Evolutionary conservation across 2,797 vertebrate species (phyloP), one percentile per base, ranked within the genome.

Genomic region (Channa striata): DNA sequence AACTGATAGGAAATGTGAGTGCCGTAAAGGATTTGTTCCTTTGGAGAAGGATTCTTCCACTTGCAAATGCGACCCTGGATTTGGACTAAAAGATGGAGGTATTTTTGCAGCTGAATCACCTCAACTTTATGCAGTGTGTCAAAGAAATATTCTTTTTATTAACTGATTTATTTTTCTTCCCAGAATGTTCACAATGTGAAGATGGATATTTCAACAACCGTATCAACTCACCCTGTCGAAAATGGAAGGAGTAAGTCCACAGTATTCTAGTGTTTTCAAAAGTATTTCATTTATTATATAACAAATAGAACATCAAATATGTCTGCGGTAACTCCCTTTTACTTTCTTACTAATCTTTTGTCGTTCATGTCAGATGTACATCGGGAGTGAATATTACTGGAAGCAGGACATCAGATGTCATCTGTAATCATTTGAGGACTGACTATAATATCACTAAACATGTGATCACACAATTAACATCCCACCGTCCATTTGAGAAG

Each of bases 201-300:
- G 0, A 47, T 0, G 92, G 90, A 34, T 85, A 53, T 77, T 93
- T 89, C 72, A 89, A 6, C 58, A 1, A 6, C 4, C 0, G 0
- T 0, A 0, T 6, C 0, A 5, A 86, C 59, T n/a, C 37, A 0
- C 0, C 0, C 1, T 94, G 93, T 72, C 1, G 19, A 43, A 64
- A 75, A 77, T 89, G 83, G 91, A 91, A 42, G 57, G 19, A 76
- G 93, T 94, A 91, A 8, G 91, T 85, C 8, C 0, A 23, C 13
- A 63, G 5, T 54, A 14, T 47, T 36, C 19, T 14, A 10, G 6
- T 23, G 2, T 63, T 71, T 43, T 59, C 19, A 43, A 7, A 53
- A 12, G 5, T 47, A 7, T 62, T 2, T 16, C 40, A 64, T 23
- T 6, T 6, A 52, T 30, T 34, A 23, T 3, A 48, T 12, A 39